Evolutionary conservation across 2,797 vertebrate genomes (phyloP).

Genomic region (Halcyon leucocephala): DNA sequence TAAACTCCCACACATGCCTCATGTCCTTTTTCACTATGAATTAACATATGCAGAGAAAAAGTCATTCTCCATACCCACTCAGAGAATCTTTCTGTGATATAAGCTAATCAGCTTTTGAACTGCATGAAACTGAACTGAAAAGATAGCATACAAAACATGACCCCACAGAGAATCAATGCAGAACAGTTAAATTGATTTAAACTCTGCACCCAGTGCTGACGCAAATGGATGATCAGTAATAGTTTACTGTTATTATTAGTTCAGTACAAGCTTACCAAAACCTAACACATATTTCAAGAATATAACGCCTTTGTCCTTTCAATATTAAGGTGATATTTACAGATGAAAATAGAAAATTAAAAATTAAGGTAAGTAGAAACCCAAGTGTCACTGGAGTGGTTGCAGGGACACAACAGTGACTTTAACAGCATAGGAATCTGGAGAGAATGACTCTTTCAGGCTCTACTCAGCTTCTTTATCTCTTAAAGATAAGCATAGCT

Average conservation of each 20-base stretch:
- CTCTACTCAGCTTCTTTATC: background rate
- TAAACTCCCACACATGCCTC: background rate
- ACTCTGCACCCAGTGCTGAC: background rate
- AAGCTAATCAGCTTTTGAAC: background rate
- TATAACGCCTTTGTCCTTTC: background rate
- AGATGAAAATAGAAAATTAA: background rate
- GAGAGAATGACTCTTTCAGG: background rate
- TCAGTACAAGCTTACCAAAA: background rate
- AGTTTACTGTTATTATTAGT: background rate
- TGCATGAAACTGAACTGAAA: background rate
- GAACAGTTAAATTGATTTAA: background rate
- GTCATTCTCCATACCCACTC: background rate
- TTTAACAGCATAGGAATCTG: background rate
- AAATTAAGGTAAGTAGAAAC: background rate
- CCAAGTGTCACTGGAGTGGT: background rate
- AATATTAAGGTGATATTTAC: background rate
- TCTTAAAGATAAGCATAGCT: background rate
- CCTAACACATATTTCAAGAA: background rate
- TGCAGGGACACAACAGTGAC: accelerated
- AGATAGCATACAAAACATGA: background rate
- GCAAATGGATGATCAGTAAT: background rate
- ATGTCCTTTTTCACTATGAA: background rate
- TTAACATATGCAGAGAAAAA: background rate
- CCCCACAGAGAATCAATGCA: background rate
- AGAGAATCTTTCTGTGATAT: background rate